Conservation (phyloP, 1,140 invertebrate species). For the Danaus plexippus region DNA sequence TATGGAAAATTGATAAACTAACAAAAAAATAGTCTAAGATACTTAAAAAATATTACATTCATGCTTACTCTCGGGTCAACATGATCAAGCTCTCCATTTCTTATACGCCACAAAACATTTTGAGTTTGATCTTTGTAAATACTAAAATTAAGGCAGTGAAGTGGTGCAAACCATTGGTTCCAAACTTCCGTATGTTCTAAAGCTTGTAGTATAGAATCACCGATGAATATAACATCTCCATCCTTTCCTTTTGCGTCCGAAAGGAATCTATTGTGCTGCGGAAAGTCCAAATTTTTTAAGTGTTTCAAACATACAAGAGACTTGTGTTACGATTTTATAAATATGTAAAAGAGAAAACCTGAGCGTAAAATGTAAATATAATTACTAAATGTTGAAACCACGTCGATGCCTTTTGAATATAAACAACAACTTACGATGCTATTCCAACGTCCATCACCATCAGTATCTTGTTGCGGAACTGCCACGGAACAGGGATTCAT, state of each 20-base stretch:
- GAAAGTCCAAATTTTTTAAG: conserved; percentile 26
- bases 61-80: conserved; percentile 85
- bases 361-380: background rate
- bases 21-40: too few species aligned
- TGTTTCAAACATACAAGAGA: background rate
- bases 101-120: conserved; percentile 90
- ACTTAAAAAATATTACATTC: conserved; percentile 11
- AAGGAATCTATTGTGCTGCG: conserved; percentile 87
- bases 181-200: conserved; percentile 86
- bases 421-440: conserved; percentile 72
- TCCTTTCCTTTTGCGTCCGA: conserved; percentile 87
- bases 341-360: conserved; percentile 4
- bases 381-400: too few species aligned
- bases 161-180: conserved; percentile 87
- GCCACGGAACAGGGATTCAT: conserved; percentile 76
- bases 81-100: conserved; percentile 90
- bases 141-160: conserved; percentile 92
- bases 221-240: conserved; percentile 92
- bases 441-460: conserved; percentile 79
- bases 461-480: conserved; percentile 74
- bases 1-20: background rate
- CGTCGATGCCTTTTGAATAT: too few species aligned
- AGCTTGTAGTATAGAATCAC: conserved; percentile 87
- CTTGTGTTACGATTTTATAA: conserved; percentile 6
- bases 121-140: conserved; percentile 90